Evolutionary conservation across 2,797 vertebrate species (phyloP), one percentile per base, ranked within the genome.

Genomic region (Chiroxiphia lanceolata): DNA sequence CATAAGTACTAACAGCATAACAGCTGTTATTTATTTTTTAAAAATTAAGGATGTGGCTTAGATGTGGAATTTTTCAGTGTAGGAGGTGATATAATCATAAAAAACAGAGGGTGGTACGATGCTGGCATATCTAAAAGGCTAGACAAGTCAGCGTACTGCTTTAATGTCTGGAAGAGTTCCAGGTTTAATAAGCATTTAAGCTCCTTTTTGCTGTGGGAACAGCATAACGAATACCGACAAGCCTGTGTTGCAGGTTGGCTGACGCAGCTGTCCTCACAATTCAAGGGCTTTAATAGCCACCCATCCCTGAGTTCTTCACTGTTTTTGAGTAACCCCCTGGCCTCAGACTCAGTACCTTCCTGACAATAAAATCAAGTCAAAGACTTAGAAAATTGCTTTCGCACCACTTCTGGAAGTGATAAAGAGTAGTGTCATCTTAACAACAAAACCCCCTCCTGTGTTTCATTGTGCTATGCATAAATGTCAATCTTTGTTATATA

Each of bases 181-280:
- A 94, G 63, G 22, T 82, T 94, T 94, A 88, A 93, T 1, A 11
- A 89, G 94, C 71, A 77, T 94, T 94, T 92, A 95, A 95, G 65
- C 89, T 95, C 51, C 94, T 91, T 89, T 93, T 82, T 93, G 36
- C 56, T 75, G 33, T 83, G 87, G 80, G 87, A 95, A 81, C 81
- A 87, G 63, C 89, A 53, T 95, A 93, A 95, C 93, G 76, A 93
- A 76, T 78, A 79, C 31, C 0, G 44, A 78, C 89, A 94, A 80
- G 89, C 77, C 83, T 14, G 75, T 92, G 80, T 65, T 96, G 81
- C 75, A 92, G 91, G 91, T 84, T 86, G 90, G 95, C 94, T 83
- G 91, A 82, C 61, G 56, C 70, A 92, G 93, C 94, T 95, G 61
- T 86, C 79, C 67, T 92, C 47, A 36, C 81, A 67, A 84, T 82